These are phyloP conservation scores for Tillus elongatus DNA, from an alignment of 2,888 invertebrate genomes.

Conservation along the genomic window DNA sequence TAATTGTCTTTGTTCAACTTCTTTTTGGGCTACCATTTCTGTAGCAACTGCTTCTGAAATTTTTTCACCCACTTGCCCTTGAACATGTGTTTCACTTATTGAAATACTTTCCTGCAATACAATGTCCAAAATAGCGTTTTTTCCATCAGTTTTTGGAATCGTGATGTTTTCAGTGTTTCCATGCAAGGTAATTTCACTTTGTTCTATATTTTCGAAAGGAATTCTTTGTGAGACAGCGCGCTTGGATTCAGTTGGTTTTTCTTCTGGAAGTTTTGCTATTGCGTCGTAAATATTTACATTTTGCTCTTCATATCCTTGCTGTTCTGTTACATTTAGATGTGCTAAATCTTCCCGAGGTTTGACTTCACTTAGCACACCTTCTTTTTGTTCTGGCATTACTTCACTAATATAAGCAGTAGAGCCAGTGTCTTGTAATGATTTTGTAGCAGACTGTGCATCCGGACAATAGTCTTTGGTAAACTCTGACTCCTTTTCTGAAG, in stretches of 20 bases:
- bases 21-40: conserved; percentile 41
- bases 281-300: conserved; percentile 14
- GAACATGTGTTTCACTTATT: conserved; percentile 36
- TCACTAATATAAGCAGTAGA: conserved; percentile 32
- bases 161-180: conserved; percentile 22
- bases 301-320: conserved; percentile 19
- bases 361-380: conserved; percentile 2
- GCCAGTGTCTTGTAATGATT: no score
- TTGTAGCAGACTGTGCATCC: no score
- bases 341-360: not conserved
- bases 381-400: conserved; percentile 25
- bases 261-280: conserved; percentile 12
- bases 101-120: conserved; percentile 35
- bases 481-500: no score
- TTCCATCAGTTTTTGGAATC: conserved; percentile 27
- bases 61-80: conserved; percentile 38
- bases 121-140: conserved; percentile 31
- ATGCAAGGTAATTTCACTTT: conserved; percentile 28
- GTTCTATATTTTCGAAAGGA: conserved; percentile 38
- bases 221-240: conserved; percentile 37
- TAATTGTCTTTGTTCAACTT: conserved; percentile 38
- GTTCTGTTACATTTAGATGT: conserved; percentile 15
- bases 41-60: conserved; percentile 39
- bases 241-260: conserved; percentile 16
- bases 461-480: no score